A percentile compares a stretch with the other conserved stretches of the same genome.
Evolutionary conservation across 2,113 vertebrate genomes (phyloP).

Genomic region (Rhinopomastus cyanomelas): DNA sequence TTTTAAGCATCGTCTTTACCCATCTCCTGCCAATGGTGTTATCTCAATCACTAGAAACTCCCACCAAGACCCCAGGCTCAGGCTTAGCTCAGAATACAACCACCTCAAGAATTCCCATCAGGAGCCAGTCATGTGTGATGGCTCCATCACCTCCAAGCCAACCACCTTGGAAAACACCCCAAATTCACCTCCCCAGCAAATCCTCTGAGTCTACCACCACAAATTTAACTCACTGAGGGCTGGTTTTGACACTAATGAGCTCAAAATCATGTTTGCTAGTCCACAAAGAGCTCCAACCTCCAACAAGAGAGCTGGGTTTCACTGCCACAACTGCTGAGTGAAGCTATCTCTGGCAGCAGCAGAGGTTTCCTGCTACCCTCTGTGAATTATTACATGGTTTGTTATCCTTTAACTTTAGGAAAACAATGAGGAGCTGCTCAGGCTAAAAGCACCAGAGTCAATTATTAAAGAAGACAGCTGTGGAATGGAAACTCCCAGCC

Average conservation of each 20-base stretch:
- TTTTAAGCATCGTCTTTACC: background rate
- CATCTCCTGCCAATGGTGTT: background rate
- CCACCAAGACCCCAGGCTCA: background rate
- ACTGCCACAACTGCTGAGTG: background rate
- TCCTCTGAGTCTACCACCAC: background rate
- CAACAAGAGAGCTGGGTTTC: background rate
- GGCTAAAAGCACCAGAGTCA: background rate
- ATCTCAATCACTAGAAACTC: background rate
- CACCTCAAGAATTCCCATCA: background rate
- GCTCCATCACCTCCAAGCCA: background rate
- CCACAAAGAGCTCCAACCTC: background rate
- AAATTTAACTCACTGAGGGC: background rate
- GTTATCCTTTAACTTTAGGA: slow-evolving; percentile 38
- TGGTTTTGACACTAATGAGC: rapidly evolving
- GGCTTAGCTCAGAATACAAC: background rate
- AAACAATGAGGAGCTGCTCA: background rate
- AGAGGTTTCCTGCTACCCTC: background rate
- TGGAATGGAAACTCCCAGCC: background rate
- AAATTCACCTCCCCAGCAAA: rapidly evolving
- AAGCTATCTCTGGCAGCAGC: background rate
- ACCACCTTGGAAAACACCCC: rapidly evolving
- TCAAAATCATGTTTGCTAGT: background rate
- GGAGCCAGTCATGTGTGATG: rapidly evolving
- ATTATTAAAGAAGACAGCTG: background rate
- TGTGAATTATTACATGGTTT: background rate